These are phyloP conservation scores for Erpornis zantholeuca DNA, from an alignment of 2,113 vertebrate species.

Conservation along the genomic window DNA sequence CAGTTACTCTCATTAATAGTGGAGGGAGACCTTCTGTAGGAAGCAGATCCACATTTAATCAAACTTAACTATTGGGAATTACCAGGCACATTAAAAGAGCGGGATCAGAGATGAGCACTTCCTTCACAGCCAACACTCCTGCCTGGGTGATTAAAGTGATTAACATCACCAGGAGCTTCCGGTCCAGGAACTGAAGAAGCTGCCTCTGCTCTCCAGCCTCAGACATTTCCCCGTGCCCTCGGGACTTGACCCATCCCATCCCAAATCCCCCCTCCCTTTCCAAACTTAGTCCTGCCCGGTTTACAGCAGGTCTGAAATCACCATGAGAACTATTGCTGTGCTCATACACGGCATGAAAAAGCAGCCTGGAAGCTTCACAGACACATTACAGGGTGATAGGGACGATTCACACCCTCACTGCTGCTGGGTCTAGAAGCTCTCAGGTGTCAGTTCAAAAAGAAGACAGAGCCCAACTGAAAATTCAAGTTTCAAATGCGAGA, in stretches of 20 bases:
- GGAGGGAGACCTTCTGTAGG: neutral
- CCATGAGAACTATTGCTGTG: neutral
- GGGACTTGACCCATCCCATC: neutral
- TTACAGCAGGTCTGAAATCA: neutral
- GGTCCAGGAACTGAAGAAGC: neutral
- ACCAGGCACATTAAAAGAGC: neutral
- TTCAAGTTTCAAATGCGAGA: neutral
- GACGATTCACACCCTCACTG: neutral
- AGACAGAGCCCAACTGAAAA: neutral
- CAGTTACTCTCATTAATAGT: neutral
- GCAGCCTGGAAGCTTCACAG: neutral
- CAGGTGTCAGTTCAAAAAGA: neutral
- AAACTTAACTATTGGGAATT: accelerated
- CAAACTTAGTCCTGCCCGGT: neutral
- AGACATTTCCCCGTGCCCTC: neutral
- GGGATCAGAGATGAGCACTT: neutral
- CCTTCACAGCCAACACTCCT: neutral
- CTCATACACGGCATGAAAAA: neutral
- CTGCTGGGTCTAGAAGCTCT: neutral
- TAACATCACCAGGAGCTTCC: neutral
- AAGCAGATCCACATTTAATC: neutral
- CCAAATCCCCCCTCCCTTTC: neutral
- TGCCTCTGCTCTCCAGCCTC: neutral
- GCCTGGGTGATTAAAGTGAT: neutral
- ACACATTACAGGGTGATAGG: accelerated